Evolutionary conservation across 2,797 vertebrate species (phyloP), one percentile per base, ranked within the genome.

Genomic region (Epinephelus malabaricus): DNA sequence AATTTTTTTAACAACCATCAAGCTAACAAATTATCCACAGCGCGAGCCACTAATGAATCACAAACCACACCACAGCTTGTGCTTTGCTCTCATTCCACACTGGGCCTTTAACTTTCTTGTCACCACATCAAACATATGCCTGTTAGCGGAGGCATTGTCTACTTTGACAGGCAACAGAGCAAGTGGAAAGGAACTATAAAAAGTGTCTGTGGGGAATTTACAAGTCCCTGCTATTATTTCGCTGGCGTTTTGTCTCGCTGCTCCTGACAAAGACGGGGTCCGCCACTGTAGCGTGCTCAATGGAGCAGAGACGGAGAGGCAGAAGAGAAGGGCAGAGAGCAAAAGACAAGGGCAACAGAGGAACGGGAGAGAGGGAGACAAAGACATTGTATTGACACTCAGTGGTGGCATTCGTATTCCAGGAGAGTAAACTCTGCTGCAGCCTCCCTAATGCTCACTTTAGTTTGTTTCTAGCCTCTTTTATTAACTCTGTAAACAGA

Each of bases 151-250:
- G 70, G 73, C 83, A 81, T 86, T 83, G 92, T 92, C 56, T 86
- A 63, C 23, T 76, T 73, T 88, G 92, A 89, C 85, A 70, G 78
- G 83, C 90, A 86, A 83, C 81, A 69, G 76, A 85, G 69, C 75
- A 69, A 90, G 79, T 78, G 88, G 84, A 90, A 82, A 85, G 86
- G 58, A 86, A 73, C 78, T 61, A 82, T 84, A 80, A 90, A 88
- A 90, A 76, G 72, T 84, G 88, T 88, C 90, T 86, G 77, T 68
- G 62, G 89, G 84, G 76, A 84, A 88, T 93, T 91, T 92, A 92
- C 88, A 84, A 90, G 85, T 79, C 76, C 76, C 72, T 40, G 68
- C 86, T 81, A 78, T 89, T 85, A 86, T 90, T 88, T 83, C 50
- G 76, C 51, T 61, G 59, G 17, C 6, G 86, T 88, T 92, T 87